These are phyloP conservation scores for Myotis findleyi DNA, from an alignment of 2,797 vertebrate genomes.

Conservation along the genomic window DNA sequence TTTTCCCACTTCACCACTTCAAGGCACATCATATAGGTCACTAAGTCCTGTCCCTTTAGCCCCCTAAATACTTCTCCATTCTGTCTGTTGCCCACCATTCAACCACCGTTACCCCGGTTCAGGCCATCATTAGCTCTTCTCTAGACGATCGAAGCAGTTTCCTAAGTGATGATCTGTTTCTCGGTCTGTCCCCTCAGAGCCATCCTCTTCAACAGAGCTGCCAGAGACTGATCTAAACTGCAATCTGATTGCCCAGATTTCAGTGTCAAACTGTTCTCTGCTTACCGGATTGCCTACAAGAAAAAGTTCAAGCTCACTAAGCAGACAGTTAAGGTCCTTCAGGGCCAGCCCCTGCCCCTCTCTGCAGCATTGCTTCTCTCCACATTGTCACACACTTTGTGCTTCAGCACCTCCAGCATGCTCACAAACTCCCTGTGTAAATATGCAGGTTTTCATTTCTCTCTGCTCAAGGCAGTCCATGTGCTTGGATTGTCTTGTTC, in stretches of 20 bases:
- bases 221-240: neutral
- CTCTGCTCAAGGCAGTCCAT: neutral
- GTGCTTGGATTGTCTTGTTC: neutral
- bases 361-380: neutral
- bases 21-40: neutral
- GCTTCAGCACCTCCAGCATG: neutral
- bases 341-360: neutral
- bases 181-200: neutral
- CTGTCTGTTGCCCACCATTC: neutral
- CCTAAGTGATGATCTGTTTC: conserved; percentile 14
- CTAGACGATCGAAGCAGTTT: neutral
- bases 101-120: neutral
- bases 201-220: conserved; percentile 1
- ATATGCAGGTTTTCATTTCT: neutral
- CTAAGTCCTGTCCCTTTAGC: neutral
- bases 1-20: neutral
- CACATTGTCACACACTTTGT: no score
- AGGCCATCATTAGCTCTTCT: neutral
- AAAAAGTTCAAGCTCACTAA: neutral
- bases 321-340: neutral
- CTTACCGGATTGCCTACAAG: neutral
- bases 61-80: neutral
- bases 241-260: neutral
- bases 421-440: fast-evolving
- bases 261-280: neutral